Percentiles rank a stretch among this genome's conserved stretches.
phyloP scores from a whole-genome alignment of 2,113 vertebrate species.

The Triplophysa siluroides region DNA sequence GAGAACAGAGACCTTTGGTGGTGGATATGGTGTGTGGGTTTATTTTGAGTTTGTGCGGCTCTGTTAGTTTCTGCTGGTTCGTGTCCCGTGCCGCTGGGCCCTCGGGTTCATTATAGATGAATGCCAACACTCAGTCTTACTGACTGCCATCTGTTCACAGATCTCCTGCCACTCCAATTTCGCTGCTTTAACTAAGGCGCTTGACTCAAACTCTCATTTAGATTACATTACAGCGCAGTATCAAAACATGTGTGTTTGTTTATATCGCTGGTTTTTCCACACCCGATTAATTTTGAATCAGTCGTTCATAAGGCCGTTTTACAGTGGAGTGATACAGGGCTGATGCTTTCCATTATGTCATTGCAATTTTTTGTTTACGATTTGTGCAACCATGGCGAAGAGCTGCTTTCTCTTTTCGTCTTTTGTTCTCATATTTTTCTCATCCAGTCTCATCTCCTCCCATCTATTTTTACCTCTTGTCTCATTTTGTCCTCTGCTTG shows the following conservation, averaged over 20 bases:
- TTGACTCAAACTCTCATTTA: slow-evolving; percentile 34
- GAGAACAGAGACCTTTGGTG: too few species aligned
- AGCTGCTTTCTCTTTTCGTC: background rate
- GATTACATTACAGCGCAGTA: slow-evolving; percentile 22
- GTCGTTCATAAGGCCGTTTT: background rate
- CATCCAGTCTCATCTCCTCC: background rate
- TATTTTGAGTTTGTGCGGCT: background rate
- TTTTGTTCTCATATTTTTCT: background rate
- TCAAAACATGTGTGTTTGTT: slow-evolving; percentile 12
- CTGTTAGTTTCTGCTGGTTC: slow-evolving; percentile 20
- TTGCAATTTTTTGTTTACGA: background rate
- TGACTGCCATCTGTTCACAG: slow-evolving; percentile 48
- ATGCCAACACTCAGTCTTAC: slow-evolving; percentile 32
- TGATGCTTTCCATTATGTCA: background rate
- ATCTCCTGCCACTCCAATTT: slow-evolving; percentile 3
- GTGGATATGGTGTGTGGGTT: background rate
- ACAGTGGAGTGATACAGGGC: background rate
- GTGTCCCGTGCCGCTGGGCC: slow-evolving; percentile 8
- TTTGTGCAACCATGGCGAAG: background rate
- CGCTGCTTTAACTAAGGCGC: background rate
- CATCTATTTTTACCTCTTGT: background rate
- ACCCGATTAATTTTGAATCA: slow-evolving; percentile 2
- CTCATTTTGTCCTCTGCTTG: background rate
- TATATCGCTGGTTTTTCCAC: background rate
- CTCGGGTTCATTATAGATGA: slow-evolving; percentile 47